Evolutionary conservation across 1,140 invertebrate genomes (phyloP).

Genomic region (Linepithema humile): DNA sequence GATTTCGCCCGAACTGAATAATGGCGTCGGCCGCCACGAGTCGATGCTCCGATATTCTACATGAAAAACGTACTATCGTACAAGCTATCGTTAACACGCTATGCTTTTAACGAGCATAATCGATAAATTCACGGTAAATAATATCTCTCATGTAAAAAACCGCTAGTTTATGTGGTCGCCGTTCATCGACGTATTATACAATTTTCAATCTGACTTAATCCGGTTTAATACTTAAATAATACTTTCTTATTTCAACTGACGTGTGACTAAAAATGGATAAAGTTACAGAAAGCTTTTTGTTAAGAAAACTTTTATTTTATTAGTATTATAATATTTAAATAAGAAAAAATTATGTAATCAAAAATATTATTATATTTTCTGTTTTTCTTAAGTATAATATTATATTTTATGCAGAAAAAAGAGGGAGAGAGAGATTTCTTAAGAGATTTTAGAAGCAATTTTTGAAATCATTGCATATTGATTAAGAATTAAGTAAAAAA

Average conservation of each 20-base stretch:
- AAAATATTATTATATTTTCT: background rate
- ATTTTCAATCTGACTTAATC: background rate
- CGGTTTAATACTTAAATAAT: too few species aligned
- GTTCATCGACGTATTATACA: background rate
- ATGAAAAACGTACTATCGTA: conserved; percentile 20
- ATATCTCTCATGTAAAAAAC: conserved; percentile 11
- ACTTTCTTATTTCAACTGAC: background rate
- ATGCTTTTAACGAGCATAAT: conserved; percentile 25
- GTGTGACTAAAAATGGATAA: background rate
- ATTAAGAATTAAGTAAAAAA: background rate
- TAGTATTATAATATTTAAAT: background rate
- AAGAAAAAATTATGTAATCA: background rate
- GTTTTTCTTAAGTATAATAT: background rate
- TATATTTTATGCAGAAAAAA: too few species aligned
- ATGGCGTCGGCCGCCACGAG: background rate
- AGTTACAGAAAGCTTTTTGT: background rate
- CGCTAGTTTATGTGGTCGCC: background rate
- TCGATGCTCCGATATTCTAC: conserved; percentile 20
- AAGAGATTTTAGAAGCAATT: background rate
- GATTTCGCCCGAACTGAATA: background rate
- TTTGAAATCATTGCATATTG: background rate
- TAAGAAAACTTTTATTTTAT: background rate
- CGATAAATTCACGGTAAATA: conserved; percentile 23
- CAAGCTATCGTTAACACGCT: conserved; percentile 3
- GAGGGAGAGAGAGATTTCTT: too few species aligned